Evolutionary conservation across 2,888 invertebrate species (phyloP).

Genomic region (Acanthopleura granulata): DNA sequence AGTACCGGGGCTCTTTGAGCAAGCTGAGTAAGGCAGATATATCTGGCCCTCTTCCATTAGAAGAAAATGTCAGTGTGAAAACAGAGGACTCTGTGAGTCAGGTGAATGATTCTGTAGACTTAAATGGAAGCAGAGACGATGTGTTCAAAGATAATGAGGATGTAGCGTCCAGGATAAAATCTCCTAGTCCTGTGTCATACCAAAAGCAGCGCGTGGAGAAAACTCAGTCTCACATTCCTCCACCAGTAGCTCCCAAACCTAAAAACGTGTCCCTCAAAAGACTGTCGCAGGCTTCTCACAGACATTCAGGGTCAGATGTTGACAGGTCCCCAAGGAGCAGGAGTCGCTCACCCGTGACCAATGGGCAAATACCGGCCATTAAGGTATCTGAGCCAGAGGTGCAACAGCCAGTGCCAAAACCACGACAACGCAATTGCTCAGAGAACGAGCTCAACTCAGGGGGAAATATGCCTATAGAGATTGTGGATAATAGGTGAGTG

Average conservation of each 20-base stretch:
- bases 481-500: too few species aligned
- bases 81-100: not conserved
- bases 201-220: not conserved
- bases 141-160: not conserved
- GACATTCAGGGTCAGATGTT: constrained; percentile 32
- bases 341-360: not conserved
- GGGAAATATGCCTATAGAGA: not conserved
- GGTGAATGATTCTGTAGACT: not conserved
- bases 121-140: not conserved
- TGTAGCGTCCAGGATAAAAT: not conserved
- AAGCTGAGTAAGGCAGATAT: constrained; percentile 17
- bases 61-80: not conserved
- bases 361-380: too few species aligned
- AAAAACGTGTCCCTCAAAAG: constrained; percentile 23
- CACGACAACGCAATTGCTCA: not conserved
- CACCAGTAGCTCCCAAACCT: constrained; percentile 37
- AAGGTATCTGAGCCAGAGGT: too few species aligned
- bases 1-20: not conserved
- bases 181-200: not conserved
- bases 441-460: not conserved
- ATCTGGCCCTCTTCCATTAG: not conserved
- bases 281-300: constrained; percentile 28
- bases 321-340: constrained; percentile 18
- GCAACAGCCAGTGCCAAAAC: not conserved
- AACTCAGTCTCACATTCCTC: constrained; percentile 7